phyloP scores from a whole-genome alignment of 2,888 invertebrate genomes.

The Drosophila nr. medialis region DNA sequence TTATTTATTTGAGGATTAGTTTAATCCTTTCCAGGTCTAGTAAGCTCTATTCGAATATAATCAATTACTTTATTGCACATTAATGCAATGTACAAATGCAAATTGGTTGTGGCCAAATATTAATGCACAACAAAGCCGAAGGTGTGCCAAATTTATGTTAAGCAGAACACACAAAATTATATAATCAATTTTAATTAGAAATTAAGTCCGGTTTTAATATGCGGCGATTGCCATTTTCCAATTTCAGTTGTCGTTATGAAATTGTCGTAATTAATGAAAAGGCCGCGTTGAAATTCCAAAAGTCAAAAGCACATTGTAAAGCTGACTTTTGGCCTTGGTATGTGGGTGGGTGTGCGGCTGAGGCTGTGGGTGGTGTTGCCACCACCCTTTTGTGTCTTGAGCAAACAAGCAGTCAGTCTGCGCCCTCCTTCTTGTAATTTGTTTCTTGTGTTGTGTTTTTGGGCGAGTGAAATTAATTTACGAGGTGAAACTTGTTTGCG shows the following conservation, averaged over 20 bases:
- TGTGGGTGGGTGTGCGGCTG: background rate
- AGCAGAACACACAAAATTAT: slow-evolving; percentile 25
- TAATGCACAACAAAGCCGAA: slow-evolving; percentile 21
- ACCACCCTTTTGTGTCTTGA: slow-evolving; percentile 12
- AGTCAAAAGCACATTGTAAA: slow-evolving; percentile 15
- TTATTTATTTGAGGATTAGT: slow-evolving; percentile 13
- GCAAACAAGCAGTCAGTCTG: slow-evolving; percentile 1
- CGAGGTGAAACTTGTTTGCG: slow-evolving; percentile 78
- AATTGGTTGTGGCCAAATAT: slow-evolving; percentile 38
- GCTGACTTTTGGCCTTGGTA: slow-evolving; percentile 39
- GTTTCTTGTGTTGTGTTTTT: slow-evolving; percentile 56
- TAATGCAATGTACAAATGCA: slow-evolving; percentile 38
- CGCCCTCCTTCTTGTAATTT: slow-evolving; percentile 49
- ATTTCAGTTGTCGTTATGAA: slow-evolving; percentile 14
- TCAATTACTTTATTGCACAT: slow-evolving; percentile 33
- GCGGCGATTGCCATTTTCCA: slow-evolving; percentile 26
- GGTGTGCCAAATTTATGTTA: slow-evolving; percentile 12
- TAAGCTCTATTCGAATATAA: slow-evolving; percentile 12
- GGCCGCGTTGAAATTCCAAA: slow-evolving; percentile 13
- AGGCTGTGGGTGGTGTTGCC: background rate
- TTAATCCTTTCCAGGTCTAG: slow-evolving; percentile 9
- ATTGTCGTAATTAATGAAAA: slow-evolving; percentile 54
- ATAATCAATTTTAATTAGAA: slow-evolving; percentile 50
- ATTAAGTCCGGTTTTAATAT: slow-evolving; percentile 41
- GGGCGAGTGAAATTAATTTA: slow-evolving; percentile 70